These are phyloP conservation scores for Euphonia xanthogaster DNA, from an alignment of 2,797 vertebrate genomes.

Conservation along the genomic window DNA sequence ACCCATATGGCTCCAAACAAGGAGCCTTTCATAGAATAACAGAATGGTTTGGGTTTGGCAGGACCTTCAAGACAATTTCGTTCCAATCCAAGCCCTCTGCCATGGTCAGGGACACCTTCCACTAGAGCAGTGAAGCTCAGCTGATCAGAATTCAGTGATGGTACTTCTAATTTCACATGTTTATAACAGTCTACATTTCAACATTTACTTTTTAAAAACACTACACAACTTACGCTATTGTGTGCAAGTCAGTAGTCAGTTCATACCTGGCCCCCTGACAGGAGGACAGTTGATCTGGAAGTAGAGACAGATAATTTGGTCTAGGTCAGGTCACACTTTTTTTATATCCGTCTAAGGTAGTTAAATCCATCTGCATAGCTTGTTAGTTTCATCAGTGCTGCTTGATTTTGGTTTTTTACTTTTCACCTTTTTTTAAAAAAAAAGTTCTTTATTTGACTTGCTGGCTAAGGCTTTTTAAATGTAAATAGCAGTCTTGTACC, in stretches of 20 bases:
- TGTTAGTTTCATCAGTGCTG: neutral
- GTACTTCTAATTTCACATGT: neutral
- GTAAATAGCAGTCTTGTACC: neutral
- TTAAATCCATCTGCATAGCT: neutral
- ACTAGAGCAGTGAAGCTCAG: neutral
- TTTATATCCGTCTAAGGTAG: accelerated
- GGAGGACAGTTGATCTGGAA: neutral
- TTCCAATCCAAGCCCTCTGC: neutral
- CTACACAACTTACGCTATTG: neutral
- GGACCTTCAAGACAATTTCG: neutral
- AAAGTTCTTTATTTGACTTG: neutral
- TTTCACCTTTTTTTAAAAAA: neutral
- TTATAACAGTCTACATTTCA: neutral
- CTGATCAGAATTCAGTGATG: neutral
- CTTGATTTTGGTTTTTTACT: neutral
- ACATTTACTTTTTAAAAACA: neutral
- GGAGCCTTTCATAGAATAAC: neutral
- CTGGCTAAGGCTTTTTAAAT: conserved; percentile 16
- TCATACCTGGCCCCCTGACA: neutral
- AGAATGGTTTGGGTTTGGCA: neutral
- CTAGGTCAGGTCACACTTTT: neutral
- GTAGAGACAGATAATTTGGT: neutral
- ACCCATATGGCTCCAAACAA: neutral
- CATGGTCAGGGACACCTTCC: neutral
- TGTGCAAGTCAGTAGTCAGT: neutral